phyloP scores from a whole-genome alignment of 2,113 vertebrate species.

The Erpornis zantholeuca region DNA sequence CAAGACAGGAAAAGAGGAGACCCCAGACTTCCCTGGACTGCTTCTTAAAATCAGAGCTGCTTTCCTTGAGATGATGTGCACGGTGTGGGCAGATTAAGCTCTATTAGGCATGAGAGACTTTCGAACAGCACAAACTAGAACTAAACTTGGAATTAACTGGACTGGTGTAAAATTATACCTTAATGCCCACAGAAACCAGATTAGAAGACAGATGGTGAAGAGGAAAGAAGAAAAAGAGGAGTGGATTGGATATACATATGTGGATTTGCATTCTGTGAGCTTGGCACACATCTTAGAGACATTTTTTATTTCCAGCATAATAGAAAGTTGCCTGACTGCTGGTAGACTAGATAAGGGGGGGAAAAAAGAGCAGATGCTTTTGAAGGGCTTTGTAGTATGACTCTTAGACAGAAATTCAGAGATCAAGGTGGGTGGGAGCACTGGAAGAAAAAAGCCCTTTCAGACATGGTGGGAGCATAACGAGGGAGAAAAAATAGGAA shows the following conservation, averaged over 20 bases:
- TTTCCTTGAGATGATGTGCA: neutral
- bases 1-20: neutral
- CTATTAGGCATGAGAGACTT: neutral
- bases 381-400: constrained; percentile 29
- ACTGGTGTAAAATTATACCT: constrained; percentile 49
- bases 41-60: neutral
- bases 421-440: constrained; percentile 32
- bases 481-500: neutral
- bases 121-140: neutral
- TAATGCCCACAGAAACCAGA: constrained; percentile 46
- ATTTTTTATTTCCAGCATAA: constrained; percentile 45
- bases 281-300: constrained; percentile 43
- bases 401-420: constrained; percentile 16
- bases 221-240: constrained; percentile 26
- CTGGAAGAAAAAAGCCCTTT: constrained; percentile 15
- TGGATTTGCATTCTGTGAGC: constrained; percentile 58
- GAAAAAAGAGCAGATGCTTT: constrained; percentile 24
- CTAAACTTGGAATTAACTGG: neutral
- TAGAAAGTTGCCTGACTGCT: constrained; percentile 48
- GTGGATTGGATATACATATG: constrained; percentile 25
- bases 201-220: constrained; percentile 50
- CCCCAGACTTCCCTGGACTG: neutral
- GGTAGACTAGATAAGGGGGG: constrained; percentile 13
- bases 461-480: neutral
- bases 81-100: neutral